A percentile compares a stretch with the other conserved stretches of the same genome.
phyloP scores from a whole-genome alignment of 2,113 vertebrate species.

The Athene cunicularia region DNA sequence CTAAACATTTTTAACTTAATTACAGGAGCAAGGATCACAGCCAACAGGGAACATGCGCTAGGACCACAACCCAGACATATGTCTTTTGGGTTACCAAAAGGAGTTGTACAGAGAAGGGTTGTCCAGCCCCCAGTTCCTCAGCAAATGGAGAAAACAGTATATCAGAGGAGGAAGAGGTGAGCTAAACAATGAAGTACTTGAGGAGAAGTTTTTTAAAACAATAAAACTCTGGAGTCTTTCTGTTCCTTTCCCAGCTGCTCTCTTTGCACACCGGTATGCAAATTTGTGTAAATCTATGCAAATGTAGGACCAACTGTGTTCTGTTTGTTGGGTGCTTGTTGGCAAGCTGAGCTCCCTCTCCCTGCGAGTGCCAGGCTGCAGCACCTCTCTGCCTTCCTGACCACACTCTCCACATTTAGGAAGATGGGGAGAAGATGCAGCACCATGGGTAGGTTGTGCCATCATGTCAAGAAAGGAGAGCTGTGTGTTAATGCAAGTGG shows the following conservation, averaged over 20 bases:
- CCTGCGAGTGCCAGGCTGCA: neutral
- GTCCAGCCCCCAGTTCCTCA: neutral
- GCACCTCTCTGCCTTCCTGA: neutral
- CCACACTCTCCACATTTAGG: accelerated
- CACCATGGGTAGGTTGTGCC: neutral
- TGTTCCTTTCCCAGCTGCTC: neutral
- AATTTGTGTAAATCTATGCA: neutral
- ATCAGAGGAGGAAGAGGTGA: neutral
- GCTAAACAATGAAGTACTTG: neutral
- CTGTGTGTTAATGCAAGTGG: accelerated
- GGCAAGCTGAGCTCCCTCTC: neutral
- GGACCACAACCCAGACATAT: neutral
- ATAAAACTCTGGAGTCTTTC: neutral
- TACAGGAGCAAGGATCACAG: neutral
- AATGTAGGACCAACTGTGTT: neutral
- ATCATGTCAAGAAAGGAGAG: accelerated
- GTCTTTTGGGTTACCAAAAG: neutral
- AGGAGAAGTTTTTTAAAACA: neutral
- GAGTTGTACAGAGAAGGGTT: neutral
- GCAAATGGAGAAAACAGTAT: neutral
- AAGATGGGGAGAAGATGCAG: neutral
- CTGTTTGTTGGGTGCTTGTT: neutral
- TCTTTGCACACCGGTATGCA: neutral
- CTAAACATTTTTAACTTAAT: neutral
- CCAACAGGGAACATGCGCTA: neutral